Conservation (phyloP, 1,140 invertebrate species). For the Caerostris extrusa region DNA sequence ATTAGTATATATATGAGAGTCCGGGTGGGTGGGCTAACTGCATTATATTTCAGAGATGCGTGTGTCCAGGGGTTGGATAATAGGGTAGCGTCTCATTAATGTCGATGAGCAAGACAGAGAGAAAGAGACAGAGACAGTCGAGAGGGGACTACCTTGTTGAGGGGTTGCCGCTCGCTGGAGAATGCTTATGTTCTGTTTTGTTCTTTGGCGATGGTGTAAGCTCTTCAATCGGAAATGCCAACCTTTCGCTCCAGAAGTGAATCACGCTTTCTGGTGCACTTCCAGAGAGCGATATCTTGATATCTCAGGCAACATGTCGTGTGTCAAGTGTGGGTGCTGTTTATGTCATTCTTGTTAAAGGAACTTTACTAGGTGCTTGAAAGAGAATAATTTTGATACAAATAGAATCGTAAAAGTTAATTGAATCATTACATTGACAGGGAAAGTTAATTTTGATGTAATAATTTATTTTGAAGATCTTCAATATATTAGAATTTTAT, state of each 20-base stretch:
- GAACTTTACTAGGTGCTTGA: no score
- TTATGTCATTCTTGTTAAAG: no score
- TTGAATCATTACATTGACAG: no score
- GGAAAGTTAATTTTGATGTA: no score
- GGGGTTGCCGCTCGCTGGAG: slow-evolving; percentile 26
- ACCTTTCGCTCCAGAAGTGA: background rate
- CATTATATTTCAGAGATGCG: slow-evolving; percentile 77
- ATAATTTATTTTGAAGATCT: no score
- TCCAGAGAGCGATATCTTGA: no score
- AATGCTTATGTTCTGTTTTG: background rate
- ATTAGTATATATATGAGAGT: slow-evolving; percentile 76
- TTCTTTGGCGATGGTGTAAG: slow-evolving; percentile 21
- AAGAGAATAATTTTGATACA: no score
- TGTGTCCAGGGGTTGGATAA: slow-evolving; percentile 18
- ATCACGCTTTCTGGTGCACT: no score
- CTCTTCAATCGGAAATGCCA: background rate
- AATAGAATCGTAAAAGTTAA: no score
- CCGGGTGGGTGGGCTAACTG: slow-evolving; percentile 59
- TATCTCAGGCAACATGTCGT: no score
- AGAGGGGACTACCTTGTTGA: background rate
- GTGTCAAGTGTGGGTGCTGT: no score
- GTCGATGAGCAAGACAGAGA: slow-evolving; percentile 23
- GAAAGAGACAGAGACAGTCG: background rate
- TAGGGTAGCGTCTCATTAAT: slow-evolving; percentile 50
- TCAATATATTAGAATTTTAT: no score